Conservation (phyloP, 2,113 vertebrate genomes). For the Malurus cyaneus region DNA sequence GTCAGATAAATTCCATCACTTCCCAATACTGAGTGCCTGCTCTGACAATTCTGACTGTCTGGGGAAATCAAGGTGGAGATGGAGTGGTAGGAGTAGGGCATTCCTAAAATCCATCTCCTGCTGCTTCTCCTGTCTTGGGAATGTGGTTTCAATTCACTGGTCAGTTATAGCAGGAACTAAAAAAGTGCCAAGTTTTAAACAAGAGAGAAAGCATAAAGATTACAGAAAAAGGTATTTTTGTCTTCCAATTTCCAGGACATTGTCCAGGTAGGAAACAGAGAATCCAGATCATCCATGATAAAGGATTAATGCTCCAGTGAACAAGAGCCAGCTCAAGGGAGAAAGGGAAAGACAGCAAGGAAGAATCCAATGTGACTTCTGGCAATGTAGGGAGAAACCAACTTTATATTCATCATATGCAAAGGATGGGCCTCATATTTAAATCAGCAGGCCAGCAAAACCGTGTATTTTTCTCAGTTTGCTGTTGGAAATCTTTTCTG, state of each 20-base stretch:
- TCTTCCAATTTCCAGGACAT: background rate
- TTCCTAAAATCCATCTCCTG: background rate
- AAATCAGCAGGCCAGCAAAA: background rate
- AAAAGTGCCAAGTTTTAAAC: background rate
- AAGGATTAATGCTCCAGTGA: background rate
- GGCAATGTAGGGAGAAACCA: background rate
- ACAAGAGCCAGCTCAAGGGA: background rate
- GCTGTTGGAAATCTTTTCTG: background rate
- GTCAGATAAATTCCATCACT: background rate
- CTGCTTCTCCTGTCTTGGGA: background rate
- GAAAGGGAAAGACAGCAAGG: background rate
- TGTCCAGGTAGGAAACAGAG: background rate
- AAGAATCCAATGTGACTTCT: background rate
- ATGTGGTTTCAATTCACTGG: background rate
- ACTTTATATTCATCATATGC: background rate
- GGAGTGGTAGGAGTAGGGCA: background rate
- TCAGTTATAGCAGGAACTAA: background rate
- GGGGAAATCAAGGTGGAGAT: background rate
- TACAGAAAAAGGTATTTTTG: background rate
- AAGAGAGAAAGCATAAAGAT: background rate
- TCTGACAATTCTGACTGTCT: background rate
- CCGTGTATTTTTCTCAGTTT: background rate
- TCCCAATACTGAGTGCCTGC: background rate
- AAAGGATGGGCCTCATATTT: background rate
- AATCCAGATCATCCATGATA: background rate